These are phyloP conservation scores for Leptogaster cylindrica DNA, from an alignment of 2,888 invertebrate species.

Conservation along the genomic window DNA sequence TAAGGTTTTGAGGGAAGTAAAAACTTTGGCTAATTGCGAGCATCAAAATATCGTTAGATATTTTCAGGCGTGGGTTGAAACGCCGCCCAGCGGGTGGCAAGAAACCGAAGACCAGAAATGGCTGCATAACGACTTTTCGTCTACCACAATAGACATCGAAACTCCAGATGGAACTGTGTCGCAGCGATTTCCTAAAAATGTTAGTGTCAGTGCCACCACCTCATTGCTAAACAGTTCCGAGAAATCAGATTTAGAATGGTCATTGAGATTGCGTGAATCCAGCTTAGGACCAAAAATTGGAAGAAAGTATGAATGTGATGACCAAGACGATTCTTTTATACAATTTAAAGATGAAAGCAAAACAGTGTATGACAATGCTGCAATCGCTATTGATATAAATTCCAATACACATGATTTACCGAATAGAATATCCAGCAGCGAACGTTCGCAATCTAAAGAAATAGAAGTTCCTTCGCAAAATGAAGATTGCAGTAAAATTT, in stretches of 20 bases:
- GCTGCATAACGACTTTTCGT: constrained; percentile 54
- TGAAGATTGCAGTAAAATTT: constrained; percentile 46
- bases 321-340: constrained; percentile 57
- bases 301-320: constrained; percentile 50
- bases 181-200: constrained; percentile 49
- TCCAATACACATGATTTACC: no score
- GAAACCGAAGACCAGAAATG: constrained; percentile 73
- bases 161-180: constrained; percentile 57
- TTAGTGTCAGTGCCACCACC: not conserved
- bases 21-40: constrained; percentile 91
- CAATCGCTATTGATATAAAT: not conserved
- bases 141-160: constrained; percentile 61
- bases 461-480: constrained; percentile 58
- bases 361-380: constrained; percentile 47
- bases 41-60: constrained; percentile 96
- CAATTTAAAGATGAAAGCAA: constrained; percentile 58
- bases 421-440: constrained; percentile 47
- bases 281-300: constrained; percentile 46
- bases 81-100: constrained; percentile 89
- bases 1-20: constrained; percentile 92
- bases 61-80: constrained; percentile 94
- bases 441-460: constrained; percentile 60
- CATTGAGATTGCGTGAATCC: not conserved
- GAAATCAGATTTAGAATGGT: not conserved
- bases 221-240: constrained; percentile 22